phyloP scores from a whole-genome alignment of 2,888 invertebrate genomes.

The Calameuta pallipes region DNA sequence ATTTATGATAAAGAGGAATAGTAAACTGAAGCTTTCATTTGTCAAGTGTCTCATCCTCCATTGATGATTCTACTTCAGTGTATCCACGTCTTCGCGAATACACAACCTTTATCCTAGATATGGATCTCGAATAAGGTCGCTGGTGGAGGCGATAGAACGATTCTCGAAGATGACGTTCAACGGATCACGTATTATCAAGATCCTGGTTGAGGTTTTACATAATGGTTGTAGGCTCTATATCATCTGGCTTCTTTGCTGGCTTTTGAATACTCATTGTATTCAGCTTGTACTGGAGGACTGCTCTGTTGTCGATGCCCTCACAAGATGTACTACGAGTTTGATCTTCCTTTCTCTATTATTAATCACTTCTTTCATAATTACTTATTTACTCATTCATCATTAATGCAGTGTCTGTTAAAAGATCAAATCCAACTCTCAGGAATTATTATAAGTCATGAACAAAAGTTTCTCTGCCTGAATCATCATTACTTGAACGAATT shows the following conservation, averaged over 20 bases:
- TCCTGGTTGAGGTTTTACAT: neutral
- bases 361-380: neutral
- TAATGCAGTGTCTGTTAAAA: neutral
- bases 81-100: neutral
- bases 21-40: neutral
- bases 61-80: neutral
- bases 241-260: neutral
- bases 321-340: neutral
- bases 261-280: neutral
- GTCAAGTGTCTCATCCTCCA: neutral
- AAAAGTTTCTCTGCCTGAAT: neutral
- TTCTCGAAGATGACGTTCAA: neutral
- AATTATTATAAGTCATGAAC: neutral
- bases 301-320: neutral
- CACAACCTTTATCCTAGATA: neutral
- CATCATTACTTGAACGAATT: neutral
- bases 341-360: neutral
- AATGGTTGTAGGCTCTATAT: neutral
- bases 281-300: neutral
- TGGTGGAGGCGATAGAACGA: neutral
- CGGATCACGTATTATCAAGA: neutral
- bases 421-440: neutral
- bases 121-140: neutral
- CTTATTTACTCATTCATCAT: neutral
- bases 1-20: constrained; percentile 14